Conservation (phyloP, 2,888 invertebrate genomes). For the Isoperla grammatica region DNA sequence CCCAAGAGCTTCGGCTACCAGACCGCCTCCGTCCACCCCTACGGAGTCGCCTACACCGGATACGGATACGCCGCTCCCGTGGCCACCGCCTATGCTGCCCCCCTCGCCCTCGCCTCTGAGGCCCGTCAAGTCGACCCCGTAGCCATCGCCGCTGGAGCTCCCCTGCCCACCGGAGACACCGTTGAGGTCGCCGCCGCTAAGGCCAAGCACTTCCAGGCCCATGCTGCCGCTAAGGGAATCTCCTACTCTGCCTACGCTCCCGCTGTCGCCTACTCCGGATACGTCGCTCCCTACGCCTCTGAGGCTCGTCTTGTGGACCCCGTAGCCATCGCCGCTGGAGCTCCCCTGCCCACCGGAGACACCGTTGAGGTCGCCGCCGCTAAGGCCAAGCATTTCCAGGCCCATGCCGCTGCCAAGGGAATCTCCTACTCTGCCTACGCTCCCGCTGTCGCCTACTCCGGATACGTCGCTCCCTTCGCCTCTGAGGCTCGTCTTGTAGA, state of each 20-base stretch:
- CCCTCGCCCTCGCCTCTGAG: conserved; percentile 45
- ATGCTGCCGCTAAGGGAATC: conserved; percentile 41
- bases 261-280: conserved; percentile 9
- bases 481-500: conserved; percentile 3
- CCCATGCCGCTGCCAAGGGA: too few species aligned
- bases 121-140: conserved; percentile 37
- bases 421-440: conserved; percentile 38
- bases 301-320: conserved; percentile 40
- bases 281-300: conserved; percentile 22
- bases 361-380: conserved; percentile 35
- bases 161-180: conserved; percentile 34
- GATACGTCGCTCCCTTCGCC: conserved; percentile 10
- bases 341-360: too few species aligned
- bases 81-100: conserved; percentile 49
- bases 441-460: neutral
- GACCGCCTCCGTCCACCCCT: conserved; percentile 34
- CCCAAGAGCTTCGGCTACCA: conserved; percentile 32
- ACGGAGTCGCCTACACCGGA: conserved; percentile 14
- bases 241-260: conserved; percentile 34
- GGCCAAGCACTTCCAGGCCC: conserved; percentile 48
- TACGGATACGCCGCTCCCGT: conserved; percentile 43
- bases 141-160: conserved; percentile 45
- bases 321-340: too few species aligned
- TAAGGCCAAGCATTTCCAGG: too few species aligned
- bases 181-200: conserved; percentile 50